Evolutionary conservation across 2,113 vertebrate genomes (phyloP).

Genomic region (Nannospalax galili): DNA sequence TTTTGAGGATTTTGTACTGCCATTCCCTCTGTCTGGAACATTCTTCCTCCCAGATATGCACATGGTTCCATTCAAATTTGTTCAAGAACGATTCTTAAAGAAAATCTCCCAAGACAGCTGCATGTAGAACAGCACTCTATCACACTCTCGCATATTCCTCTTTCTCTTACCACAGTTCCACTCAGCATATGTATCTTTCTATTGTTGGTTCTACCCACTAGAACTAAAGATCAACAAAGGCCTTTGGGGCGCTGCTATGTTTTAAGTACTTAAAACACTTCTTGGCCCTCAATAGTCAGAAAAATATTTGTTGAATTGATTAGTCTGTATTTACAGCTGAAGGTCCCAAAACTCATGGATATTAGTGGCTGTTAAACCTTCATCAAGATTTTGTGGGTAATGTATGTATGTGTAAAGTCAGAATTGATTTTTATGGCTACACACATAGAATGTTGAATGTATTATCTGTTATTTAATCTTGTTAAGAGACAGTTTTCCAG

Average conservation of each 20-base stretch:
- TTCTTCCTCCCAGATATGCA: background rate
- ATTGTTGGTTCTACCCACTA: background rate
- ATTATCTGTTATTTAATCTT: background rate
- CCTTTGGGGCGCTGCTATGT: background rate
- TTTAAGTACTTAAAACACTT: background rate
- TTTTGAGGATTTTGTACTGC: background rate
- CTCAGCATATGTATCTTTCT: background rate
- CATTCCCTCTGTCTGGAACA: background rate
- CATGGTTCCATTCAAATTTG: background rate
- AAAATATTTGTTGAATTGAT: background rate
- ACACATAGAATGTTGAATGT: background rate
- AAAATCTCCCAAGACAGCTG: background rate
- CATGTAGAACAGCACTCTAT: no score
- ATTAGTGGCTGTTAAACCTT: background rate
- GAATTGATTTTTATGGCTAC: background rate
- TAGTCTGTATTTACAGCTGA: background rate
- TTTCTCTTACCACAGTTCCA: no score
- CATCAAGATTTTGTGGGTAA: background rate
- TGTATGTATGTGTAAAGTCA: background rate
- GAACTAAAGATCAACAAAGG: background rate
- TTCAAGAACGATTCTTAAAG: no score
- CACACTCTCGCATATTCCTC: no score
- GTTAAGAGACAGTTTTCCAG: background rate
- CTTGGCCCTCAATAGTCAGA: background rate
- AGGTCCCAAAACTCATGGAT: background rate